These are phyloP conservation scores for Telenomus remus DNA, from an alignment of 1,140 invertebrate genomes.

Conservation along the genomic window DNA sequence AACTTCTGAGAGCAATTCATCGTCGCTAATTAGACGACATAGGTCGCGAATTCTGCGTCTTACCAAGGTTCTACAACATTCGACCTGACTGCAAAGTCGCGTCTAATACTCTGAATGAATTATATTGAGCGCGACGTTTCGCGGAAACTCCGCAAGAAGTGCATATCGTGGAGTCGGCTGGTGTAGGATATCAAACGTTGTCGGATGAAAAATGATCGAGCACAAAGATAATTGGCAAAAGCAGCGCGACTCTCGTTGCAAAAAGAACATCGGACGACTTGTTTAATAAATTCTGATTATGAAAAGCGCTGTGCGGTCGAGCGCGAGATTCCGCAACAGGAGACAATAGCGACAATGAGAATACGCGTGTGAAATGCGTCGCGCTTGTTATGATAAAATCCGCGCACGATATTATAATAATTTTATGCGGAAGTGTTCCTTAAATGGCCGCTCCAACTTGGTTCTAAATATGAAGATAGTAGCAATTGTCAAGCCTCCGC, in stretches of 20 bases:
- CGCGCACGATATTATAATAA: conserved; percentile 15
- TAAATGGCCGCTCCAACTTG: conserved; percentile 1
- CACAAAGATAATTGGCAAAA: too few relatives aligned
- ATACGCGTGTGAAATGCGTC: conserved; percentile 38
- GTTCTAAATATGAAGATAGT: too few relatives aligned
- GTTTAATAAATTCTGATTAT: conserved; percentile 23
- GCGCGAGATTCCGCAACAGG: conserved; percentile 35
- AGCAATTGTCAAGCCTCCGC: too few relatives aligned
- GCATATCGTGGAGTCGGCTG: conserved; percentile 1
- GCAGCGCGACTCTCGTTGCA: too few relatives aligned
- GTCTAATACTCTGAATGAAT: conserved; percentile 26
- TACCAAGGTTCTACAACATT: too few relatives aligned
- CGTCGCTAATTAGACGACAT: too few relatives aligned
- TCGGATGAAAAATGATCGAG: conserved; percentile 1
- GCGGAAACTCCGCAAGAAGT: conserved; percentile 13
- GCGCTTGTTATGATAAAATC: conserved; percentile 33
- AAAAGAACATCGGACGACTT: too few relatives aligned
- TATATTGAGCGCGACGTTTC: conserved; percentile 26
- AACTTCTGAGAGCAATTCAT: too few relatives aligned
- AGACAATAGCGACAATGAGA: conserved; percentile 43
- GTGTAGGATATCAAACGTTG: conserved; percentile 7
- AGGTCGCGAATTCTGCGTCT: too few relatives aligned
- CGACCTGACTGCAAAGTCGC: neutral
- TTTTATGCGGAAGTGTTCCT: conserved; percentile 45
- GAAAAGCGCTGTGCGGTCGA: conserved; percentile 21